Conservation (phyloP, 1,140 invertebrate species). For the silkworm (Bombyx mori) region DNA sequence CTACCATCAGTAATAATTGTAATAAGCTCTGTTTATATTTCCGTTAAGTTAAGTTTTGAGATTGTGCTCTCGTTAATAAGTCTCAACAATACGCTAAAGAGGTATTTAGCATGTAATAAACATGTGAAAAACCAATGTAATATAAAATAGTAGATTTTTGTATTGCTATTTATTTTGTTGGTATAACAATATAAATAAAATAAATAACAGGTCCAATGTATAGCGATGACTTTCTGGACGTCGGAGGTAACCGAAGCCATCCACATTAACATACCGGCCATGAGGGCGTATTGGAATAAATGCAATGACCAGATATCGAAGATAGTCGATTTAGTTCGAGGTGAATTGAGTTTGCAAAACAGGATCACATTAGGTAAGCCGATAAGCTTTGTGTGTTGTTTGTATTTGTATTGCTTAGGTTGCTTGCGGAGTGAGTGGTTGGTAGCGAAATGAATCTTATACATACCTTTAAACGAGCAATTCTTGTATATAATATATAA, state of each 20-base stretch:
- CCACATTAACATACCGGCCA: constrained; percentile 65
- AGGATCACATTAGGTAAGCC: constrained; percentile 83
- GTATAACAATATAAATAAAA: neutral
- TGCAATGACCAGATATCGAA: constrained; percentile 81
- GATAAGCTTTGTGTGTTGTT: neutral
- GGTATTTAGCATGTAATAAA: neutral
- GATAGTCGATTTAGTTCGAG: constrained; percentile 89
- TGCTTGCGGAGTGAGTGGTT: neutral
- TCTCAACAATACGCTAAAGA: neutral
- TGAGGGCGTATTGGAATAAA: constrained; percentile 72
- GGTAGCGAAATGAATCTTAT: neutral
- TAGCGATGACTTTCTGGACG: constrained; percentile 93
- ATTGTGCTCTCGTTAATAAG: neutral
- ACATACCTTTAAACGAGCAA: no score
- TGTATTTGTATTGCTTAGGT: neutral
- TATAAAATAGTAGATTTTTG: no score
- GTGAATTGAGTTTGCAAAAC: constrained; percentile 89
- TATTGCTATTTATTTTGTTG: no score
- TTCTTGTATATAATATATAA: no score
- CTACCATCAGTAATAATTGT: no score
- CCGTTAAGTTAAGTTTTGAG: no score
- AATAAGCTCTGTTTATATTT: no score
- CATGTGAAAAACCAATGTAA: no score
- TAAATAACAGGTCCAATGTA: constrained; percentile 78
- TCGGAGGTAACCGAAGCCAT: constrained; percentile 84